A percentile compares a stretch with the other conserved stretches of the same genome.
Conservation (phyloP, 37 sponge, comb jelly and placozoan species). For the Diacarnus erythraeanus region DNA sequence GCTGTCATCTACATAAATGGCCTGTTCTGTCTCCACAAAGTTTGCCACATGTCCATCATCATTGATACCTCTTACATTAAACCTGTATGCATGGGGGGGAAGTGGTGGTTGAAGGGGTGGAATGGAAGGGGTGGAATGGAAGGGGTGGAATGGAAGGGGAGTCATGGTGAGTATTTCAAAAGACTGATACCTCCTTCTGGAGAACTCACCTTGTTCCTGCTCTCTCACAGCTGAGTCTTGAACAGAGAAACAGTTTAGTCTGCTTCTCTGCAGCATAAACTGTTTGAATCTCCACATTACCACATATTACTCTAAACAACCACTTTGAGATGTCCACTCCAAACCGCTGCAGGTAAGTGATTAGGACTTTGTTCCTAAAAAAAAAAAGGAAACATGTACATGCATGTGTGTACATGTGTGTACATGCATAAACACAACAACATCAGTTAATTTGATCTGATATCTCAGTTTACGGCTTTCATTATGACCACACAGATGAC, state of each 20-base stretch:
- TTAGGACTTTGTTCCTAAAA: conserved; percentile 80
- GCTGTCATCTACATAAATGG: conserved; percentile 51
- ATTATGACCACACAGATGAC: no score
- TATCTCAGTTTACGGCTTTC: not conserved
- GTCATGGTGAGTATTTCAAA: not conserved
- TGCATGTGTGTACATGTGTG: not conserved
- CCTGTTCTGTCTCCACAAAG: conserved; percentile 98
- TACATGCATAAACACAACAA: no score
- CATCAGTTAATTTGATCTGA: no score
- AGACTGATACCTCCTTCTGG: not conserved
- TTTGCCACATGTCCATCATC: conserved; percentile 95
- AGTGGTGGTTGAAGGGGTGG: no score
- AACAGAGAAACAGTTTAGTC: conserved; percentile 76
- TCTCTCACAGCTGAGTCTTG: conserved; percentile 92
- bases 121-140: not conserved
- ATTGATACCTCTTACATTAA: conserved; percentile 88
- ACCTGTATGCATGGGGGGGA: conserved; percentile 36
- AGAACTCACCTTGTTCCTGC: conserved; percentile 82
- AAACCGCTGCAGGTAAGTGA: conserved; percentile 66
- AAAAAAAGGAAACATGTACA: not conserved
- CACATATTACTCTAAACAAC: conserved; percentile 85
- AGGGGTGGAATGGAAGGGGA: not conserved
- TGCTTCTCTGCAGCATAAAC: conserved; percentile 85
- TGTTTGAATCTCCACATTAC: conserved; percentile 85
- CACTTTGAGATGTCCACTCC: conserved; percentile 69